Conservation (phyloP, 2,888 invertebrate genomes). For the Empis livida region DNA sequence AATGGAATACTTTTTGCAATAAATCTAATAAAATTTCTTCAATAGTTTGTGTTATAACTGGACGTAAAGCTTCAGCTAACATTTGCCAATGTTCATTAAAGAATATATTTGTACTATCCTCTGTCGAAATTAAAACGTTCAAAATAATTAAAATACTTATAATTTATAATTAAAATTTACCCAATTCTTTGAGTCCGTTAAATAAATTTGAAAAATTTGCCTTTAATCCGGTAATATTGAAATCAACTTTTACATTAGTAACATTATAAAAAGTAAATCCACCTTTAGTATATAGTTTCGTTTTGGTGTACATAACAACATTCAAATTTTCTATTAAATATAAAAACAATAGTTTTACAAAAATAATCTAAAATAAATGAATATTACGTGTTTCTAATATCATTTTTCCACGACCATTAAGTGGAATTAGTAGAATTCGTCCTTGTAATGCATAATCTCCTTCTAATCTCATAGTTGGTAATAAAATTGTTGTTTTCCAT, state of each 20-base stretch:
- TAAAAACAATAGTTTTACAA: not conserved
- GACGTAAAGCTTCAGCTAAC: slow-evolving; percentile 54
- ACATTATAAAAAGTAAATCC: slow-evolving; percentile 56
- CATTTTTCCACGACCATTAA: slow-evolving; percentile 53
- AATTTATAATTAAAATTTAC: slow-evolving; percentile 35
- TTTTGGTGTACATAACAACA: slow-evolving; percentile 51
- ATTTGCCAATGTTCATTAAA: slow-evolving; percentile 62
- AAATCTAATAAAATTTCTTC: slow-evolving; percentile 56
- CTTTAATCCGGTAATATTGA: slow-evolving; percentile 51
- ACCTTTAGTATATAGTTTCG: slow-evolving; percentile 48
- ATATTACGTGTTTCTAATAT: slow-evolving; percentile 56
- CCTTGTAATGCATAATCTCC: slow-evolving; percentile 57
- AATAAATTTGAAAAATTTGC: slow-evolving; percentile 58
- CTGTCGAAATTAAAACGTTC: slow-evolving; percentile 34
- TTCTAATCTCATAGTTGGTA: slow-evolving; percentile 54
- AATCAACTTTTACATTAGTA: slow-evolving; percentile 51
- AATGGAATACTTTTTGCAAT: slow-evolving; percentile 52
- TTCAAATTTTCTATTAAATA: slow-evolving; percentile 46
- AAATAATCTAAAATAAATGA: not conserved
- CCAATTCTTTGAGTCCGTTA: slow-evolving; percentile 56
- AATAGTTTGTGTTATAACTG: slow-evolving; percentile 55
- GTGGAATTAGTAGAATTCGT: slow-evolving; percentile 53
- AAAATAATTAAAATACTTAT: not conserved
- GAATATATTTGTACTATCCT: slow-evolving; percentile 62
- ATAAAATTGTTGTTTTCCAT: slow-evolving; percentile 52